Conservation (phyloP, 2,797 vertebrate species). For the Anguilla pacifica region DNA sequence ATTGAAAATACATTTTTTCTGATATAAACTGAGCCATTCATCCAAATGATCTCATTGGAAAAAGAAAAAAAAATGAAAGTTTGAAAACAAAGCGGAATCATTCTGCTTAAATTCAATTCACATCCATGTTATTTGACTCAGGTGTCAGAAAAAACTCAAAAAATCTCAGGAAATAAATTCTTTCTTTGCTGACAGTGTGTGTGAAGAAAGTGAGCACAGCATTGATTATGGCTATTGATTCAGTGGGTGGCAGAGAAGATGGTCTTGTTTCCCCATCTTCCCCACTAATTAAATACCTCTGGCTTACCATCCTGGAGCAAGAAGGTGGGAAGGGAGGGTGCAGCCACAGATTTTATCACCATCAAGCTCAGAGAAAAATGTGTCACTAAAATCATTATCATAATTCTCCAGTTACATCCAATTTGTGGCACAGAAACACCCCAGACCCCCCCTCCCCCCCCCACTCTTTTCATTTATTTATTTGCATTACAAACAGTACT, state of each 20-base stretch:
- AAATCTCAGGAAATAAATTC: background rate
- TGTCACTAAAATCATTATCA: background rate
- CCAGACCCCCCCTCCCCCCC: too few relatives aligned
- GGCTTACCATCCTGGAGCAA: background rate
- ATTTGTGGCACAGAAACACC: background rate
- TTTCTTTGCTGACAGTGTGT: background rate
- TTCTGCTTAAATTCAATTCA: background rate
- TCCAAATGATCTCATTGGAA: background rate
- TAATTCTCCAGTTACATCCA: background rate
- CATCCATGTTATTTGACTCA: background rate
- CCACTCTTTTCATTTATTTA: background rate
- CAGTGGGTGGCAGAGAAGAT: constrained; percentile 8
- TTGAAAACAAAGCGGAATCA: background rate
- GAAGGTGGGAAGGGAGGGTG: background rate
- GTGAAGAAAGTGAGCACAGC: background rate
- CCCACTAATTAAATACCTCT: background rate
- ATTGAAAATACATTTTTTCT: background rate
- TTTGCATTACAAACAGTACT: background rate
- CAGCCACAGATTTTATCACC: background rate
- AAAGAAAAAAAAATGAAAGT: background rate
- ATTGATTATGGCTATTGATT: constrained; percentile 33
- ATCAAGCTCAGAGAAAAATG: background rate
- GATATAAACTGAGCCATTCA: background rate
- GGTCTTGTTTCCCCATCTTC: background rate
- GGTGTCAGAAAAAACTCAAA: background rate